Base-by-base conservation (phyloP, 2,888 invertebrate genomes). In the Chalcis sispes region DNA sequence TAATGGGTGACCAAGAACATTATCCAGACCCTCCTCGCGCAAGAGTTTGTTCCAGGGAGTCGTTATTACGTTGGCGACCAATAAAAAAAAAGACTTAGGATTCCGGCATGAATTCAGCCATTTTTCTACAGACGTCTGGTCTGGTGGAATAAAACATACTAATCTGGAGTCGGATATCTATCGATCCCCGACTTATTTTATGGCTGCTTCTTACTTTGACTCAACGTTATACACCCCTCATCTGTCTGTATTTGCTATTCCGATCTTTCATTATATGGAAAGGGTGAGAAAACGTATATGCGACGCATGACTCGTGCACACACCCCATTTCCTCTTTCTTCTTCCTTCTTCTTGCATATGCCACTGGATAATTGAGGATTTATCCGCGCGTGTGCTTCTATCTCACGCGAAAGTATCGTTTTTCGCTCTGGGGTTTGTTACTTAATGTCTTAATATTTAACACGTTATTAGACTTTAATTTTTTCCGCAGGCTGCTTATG, bases 131-230 rank as follows among this genome's bases (percentile, higher is more conserved):
- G 59, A 46, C 36, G 59, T 27, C 59, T 32, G 59, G 54, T 8
- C 2, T n/a, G n/a, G 27, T 54, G 10, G 54, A 54, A 56, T 67
- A 50, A 42, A 67, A 67, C 18, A 67, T 67, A 52, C 42, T 56
- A 29, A 29, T 56, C 56, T 32, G 1, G 32, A n/a, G 29, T n/a
- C n/a, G 56, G 18, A 54, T 54, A 54, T 54, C 25, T 54, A 54
- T 54, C 32, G 29, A 29, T 32, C 56, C 56, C 32, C 13, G 32
- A 1, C 56, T n/a, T n/a, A n/a, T n/a, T n/a, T n/a, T n/a, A n/a
- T n/a, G n/a, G n/a, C n/a, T n/a, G n/a, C n/a, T n/a, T 32, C 32
- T 56, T 56, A 18, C 20, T 20, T 50, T 20, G 2, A 20, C 3
- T 15, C 27, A n/a, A n/a, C n/a, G n/a, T 27, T 15, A 27, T 23